Conservation (phyloP, 92 coral and sea anemone genomes). For the Zoanthus sansibaricus region DNA sequence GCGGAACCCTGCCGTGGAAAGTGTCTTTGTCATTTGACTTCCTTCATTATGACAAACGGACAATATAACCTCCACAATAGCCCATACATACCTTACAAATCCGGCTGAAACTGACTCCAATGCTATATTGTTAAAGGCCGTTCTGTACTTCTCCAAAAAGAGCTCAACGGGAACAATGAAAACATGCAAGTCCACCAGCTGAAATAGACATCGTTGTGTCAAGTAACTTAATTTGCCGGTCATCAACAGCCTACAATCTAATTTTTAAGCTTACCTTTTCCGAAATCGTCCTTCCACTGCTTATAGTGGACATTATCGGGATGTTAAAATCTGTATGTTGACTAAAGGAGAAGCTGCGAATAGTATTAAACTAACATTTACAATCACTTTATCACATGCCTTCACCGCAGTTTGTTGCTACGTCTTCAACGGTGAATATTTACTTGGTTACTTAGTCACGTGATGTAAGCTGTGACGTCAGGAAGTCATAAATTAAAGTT, state of each 20-base stretch:
- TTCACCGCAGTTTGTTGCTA: constrained; percentile 35
- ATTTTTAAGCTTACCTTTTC: constrained; percentile 50
- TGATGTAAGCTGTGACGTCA: constrained; percentile 49
- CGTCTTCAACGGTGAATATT: constrained; percentile 23
- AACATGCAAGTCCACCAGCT: constrained; percentile 98
- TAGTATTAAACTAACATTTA: constrained; percentile 6
- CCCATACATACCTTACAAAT: constrained; percentile 84
- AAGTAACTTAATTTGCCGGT: neutral
- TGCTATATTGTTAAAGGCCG: constrained; percentile 96
- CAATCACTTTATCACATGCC: constrained; percentile 40
- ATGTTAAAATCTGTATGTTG: constrained; percentile 17
- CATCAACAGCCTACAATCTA: neutral
- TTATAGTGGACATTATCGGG: constrained; percentile 53
- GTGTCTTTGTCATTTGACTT: neutral
- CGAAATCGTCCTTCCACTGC: constrained; percentile 49
- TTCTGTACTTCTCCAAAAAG: constrained; percentile 97
- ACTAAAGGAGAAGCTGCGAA: constrained; percentile 9
- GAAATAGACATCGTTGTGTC: constrained; percentile 28
- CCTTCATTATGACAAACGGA: neutral
- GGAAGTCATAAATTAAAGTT: neutral
- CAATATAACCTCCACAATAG: too few species aligned
- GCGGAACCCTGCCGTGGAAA: constrained; percentile 79
- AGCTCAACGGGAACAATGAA: constrained; percentile 96
- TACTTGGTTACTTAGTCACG: constrained; percentile 51
- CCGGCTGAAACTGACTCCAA: constrained; percentile 99